Percentiles rank a stretch among this genome's conserved stretches.
phyloP scores from a whole-genome alignment of 2,797 vertebrate genomes.

The Orestias chungarensis region DNA sequence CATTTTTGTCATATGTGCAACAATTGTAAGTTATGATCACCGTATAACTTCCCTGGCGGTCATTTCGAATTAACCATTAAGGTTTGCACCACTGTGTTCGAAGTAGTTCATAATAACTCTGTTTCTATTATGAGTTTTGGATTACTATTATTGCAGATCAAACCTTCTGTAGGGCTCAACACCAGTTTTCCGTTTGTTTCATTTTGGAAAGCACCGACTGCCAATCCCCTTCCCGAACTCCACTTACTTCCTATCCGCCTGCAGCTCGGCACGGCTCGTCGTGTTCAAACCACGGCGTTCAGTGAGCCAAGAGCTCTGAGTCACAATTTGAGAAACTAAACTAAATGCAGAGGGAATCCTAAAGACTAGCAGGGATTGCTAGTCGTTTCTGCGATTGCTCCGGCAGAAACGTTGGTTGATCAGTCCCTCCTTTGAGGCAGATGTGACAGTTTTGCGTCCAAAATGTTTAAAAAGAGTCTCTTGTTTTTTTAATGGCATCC shows the following conservation, averaged over 20 bases:
- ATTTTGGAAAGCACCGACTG: background rate
- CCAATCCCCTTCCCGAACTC: background rate
- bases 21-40: background rate
- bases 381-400: no score
- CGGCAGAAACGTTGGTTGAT: constrained; percentile 18
- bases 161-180: background rate
- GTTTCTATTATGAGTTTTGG: background rate
- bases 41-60: background rate
- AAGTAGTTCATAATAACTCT: background rate
- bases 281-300: constrained; percentile 26
- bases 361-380: constrained; percentile 50
- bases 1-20: background rate
- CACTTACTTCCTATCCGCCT: no score
- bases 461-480: background rate
- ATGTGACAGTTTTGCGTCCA: background rate
- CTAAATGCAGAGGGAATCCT: constrained; percentile 53
- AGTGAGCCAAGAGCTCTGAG: constrained; percentile 37
- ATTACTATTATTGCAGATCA: background rate
- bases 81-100: background rate
- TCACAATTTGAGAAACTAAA: constrained; percentile 54
- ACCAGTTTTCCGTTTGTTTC: background rate
- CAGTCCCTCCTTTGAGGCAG: constrained; percentile 32
- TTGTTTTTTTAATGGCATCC: background rate
- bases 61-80: background rate
- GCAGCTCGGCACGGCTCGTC: constrained; percentile 7